Percentiles rank a stretch among this genome's conserved stretches.
Conservation (phyloP, 2,888 invertebrate genomes). For the Idaea aversata region DNA sequence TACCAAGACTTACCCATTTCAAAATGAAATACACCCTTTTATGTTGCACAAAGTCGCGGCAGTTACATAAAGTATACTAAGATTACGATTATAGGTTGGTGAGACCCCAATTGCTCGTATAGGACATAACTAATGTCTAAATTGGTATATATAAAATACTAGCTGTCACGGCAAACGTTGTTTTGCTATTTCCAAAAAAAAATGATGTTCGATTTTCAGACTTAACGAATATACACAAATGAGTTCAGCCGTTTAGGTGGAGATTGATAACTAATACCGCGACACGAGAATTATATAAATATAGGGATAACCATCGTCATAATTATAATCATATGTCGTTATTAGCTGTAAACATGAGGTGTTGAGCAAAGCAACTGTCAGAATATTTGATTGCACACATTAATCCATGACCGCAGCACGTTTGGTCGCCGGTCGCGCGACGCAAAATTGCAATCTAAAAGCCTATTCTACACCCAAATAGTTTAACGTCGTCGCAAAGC, state of each 20-base stretch:
- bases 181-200: too few species aligned
- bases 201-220: too few species aligned
- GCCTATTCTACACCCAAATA: not conserved
- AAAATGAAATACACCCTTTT: slow-evolving; percentile 24
- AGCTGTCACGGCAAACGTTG: too few species aligned
- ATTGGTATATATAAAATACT: too few species aligned
- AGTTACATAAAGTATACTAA: not conserved
- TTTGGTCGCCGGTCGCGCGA: not conserved
- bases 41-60: slow-evolving; percentile 2
- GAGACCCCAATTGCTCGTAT: not conserved
- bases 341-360: not conserved
- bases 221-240: too few species aligned
- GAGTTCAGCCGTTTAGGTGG: too few species aligned
- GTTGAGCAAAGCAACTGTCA: not conserved
- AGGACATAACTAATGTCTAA: not conserved
- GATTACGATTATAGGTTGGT: not conserved
- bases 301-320: too few species aligned
- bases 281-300: too few species aligned
- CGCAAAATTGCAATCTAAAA: not conserved
- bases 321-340: not conserved
- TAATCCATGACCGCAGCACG: not conserved
- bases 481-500: not conserved
- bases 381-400: not conserved
- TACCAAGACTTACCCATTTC: slow-evolving; percentile 24
- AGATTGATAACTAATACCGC: too few species aligned